Conservation (phyloP, 2,797 vertebrate species). For the Acrossocheilus fasciatus region DNA sequence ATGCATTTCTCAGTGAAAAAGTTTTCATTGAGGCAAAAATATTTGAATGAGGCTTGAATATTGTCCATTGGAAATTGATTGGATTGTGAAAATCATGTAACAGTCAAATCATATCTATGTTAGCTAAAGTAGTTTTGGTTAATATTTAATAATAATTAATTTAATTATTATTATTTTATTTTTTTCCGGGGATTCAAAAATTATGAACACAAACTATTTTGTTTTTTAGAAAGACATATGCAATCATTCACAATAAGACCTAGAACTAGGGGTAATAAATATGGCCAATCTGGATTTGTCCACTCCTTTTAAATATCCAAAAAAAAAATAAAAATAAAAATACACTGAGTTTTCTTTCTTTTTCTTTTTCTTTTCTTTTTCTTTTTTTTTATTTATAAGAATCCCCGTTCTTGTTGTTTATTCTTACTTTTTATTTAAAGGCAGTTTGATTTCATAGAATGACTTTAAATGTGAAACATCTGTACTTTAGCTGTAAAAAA, state of each 20-base stretch:
- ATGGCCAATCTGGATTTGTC: no score
- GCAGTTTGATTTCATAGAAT: background rate
- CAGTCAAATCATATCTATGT: background rate
- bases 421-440: background rate
- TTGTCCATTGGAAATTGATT: background rate
- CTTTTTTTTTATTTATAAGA: no score
- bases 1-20: no score
- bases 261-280: no score
- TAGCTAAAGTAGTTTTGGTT: background rate
- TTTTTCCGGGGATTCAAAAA: no score
- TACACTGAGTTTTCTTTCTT: background rate
- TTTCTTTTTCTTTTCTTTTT: background rate
- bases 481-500: background rate
- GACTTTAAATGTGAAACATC: conserved; percentile 16
- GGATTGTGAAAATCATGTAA: background rate
- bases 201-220: no score
- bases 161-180: no score
- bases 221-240: no score
- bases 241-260: no score
- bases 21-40: background rate
- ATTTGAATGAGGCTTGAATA: background rate
- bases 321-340: no score
- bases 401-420: background rate
- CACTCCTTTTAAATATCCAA: background rate
- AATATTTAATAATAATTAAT: background rate